Percentiles rank a stretch among this genome's conserved stretches.
Conservation (phyloP, 2,113 vertebrate genomes). For the Meleagris gallopavo region DNA sequence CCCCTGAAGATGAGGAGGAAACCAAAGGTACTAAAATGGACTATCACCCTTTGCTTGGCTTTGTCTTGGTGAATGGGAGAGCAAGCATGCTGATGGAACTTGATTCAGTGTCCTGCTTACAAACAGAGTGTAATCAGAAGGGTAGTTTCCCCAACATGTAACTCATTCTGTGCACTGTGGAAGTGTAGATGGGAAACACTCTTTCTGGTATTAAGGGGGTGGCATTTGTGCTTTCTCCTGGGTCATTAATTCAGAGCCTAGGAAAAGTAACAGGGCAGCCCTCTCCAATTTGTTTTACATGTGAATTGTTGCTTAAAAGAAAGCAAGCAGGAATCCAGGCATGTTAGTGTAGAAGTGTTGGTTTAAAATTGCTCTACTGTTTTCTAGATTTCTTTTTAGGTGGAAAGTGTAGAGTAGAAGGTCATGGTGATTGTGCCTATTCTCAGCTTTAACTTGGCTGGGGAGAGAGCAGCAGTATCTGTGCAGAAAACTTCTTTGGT, state of each 20-base stretch:
- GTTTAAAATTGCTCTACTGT: neutral
- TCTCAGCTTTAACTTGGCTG: neutral
- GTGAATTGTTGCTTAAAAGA: neutral
- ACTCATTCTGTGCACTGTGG: neutral
- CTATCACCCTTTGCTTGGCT: neutral
- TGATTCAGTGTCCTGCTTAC: neutral
- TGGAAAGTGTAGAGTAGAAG: neutral
- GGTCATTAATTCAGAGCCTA: neutral
- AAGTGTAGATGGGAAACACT: neutral
- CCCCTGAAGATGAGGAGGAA: neutral
- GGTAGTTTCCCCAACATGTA: neutral
- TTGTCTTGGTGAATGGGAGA: neutral
- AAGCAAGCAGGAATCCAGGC: neutral
- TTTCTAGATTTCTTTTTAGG: neutral
- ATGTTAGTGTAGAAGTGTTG: neutral
- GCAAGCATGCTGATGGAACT: fast-evolving
- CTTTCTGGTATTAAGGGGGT: fast-evolving
- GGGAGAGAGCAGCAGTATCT: neutral
- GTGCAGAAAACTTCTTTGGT: neutral
- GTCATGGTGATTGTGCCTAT: neutral
- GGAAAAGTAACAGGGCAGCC: neutral
- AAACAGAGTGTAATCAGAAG: neutral
- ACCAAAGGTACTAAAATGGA: slow-evolving; percentile 43
- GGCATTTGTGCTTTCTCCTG: neutral
- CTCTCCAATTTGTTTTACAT: fast-evolving